phyloP scores from a whole-genome alignment of 1,140 invertebrate species.

The Halyomorpha halys region DNA sequence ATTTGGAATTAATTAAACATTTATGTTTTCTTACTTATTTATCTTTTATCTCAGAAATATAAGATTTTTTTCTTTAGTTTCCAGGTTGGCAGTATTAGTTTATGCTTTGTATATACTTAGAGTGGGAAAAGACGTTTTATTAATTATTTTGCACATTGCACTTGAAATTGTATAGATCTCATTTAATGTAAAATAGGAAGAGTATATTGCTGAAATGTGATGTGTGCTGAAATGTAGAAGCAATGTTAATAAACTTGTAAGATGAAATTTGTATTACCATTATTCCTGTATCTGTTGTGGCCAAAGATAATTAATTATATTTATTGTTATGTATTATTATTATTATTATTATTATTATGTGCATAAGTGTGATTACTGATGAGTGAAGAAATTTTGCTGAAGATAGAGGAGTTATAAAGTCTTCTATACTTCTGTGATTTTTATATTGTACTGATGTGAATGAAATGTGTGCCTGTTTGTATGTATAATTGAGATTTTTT shows the following conservation, averaged over 20 bases:
- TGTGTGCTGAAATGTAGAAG: background rate
- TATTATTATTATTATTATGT: conserved; percentile 1
- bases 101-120: no score
- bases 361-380: background rate
- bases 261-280: conserved; percentile 4
- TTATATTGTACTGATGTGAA: background rate
- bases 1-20: no score
- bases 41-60: no score
- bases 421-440: conserved; percentile 12
- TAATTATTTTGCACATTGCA: no score
- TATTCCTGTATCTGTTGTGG: conserved; percentile 5
- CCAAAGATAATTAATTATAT: conserved; percentile 9
- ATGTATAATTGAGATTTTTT: background rate
- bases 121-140: no score
- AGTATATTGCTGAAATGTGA: background rate
- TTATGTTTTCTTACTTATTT: no score
- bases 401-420: background rate
- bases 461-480: background rate
- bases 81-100: no score
- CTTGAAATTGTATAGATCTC: no score
- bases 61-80: no score
- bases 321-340: conserved; percentile 7
- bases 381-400: background rate
- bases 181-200: background rate
- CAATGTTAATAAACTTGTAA: background rate